Evolutionary conservation across 2,797 vertebrate genomes (phyloP).

Genomic region (Enteromius anoplus): DNA sequence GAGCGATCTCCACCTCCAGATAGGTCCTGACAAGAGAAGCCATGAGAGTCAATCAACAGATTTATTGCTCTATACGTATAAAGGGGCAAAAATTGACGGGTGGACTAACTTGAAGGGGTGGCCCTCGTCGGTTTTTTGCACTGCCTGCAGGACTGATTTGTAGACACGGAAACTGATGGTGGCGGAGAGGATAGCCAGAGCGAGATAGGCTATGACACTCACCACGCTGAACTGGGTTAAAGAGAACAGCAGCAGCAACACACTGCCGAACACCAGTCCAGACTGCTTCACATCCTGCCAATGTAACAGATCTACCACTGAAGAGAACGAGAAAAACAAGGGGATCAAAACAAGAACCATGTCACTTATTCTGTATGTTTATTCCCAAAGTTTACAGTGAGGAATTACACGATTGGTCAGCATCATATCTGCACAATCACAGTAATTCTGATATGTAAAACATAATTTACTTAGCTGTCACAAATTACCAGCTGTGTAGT

Average conservation of each 20-base stretch:
- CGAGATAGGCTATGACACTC: constrained; percentile 95
- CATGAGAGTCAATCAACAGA: background rate
- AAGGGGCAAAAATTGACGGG: background rate
- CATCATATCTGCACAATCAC: background rate
- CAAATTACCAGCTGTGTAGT: constrained; percentile 3
- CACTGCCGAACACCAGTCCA: constrained; percentile 91
- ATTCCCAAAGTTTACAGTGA: background rate
- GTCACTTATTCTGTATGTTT: background rate
- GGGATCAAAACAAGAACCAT: constrained; percentile 19
- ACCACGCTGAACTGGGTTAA: constrained; percentile 99
- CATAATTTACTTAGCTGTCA: background rate
- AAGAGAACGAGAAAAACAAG: constrained; percentile 29
- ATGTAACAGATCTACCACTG: constrained; percentile 96
- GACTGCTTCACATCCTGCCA: constrained; percentile 98
- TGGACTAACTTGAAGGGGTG: constrained; percentile 96
- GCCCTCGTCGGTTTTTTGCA: constrained; percentile 98
- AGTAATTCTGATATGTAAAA: background rate
- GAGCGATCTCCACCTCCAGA: constrained; percentile 93
- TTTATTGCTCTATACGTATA: background rate
- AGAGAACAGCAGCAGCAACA: constrained; percentile 95
- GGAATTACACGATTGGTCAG: background rate
- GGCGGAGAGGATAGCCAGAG: constrained; percentile 93
- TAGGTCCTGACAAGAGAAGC: constrained; percentile 80
- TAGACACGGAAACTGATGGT: constrained; percentile 99
- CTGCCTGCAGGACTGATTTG: constrained; percentile 97